Base-by-base conservation (phyloP, 2,797 vertebrate genomes). In the Lepilemur ruficaudatus region DNA sequence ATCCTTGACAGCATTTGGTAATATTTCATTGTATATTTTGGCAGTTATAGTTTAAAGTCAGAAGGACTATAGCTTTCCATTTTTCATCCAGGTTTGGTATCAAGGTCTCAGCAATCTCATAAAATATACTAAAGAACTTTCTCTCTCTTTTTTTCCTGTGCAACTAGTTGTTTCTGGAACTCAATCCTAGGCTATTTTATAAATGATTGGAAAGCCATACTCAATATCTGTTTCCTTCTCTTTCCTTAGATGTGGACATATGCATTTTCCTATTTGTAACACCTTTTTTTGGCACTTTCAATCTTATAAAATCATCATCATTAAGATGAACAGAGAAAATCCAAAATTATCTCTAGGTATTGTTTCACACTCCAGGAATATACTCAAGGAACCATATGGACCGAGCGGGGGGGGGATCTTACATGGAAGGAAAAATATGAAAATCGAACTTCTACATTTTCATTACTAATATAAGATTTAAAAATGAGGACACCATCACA, bases 11-110 rank as follows among this genome's bases (percentile, higher is more conserved):
- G 4, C 9, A 85, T 90, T 76, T 91, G 35, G 41, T 93, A 80
- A 52, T 85, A 61, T 57, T 93, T 94, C 5, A 92, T 75, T 87
- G 91, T 95, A n/a, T 79, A 78, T 92, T 95, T 92, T 17, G 72
- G 43, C 28, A 65, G 80, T 35, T 83, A 25, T 61, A 41, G 13
- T 73, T 48, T 95, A 69, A 94, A 96, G 4, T 67, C 59, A 95
- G 14, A 93, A 80, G 38, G 28, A 73, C 30, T 72, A 1, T 82
- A 67, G 70, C 32, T 67, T 67, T 93, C 25, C 52, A 50, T 41
- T 92, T 91, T 70, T 92, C 52, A 72, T n/a, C 11, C 46, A 72
- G 9, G 5, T 18, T 93, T 14, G 25, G 2, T 65, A 61, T 93
- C 63, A 96, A 32, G 38, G 10, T 95, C 84, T 89, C 46, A 88